Percentiles rank a stretch among this genome's conserved stretches.
Conservation (phyloP, 2,888 invertebrate genomes). For the Lasioglossum oenotherae region DNA sequence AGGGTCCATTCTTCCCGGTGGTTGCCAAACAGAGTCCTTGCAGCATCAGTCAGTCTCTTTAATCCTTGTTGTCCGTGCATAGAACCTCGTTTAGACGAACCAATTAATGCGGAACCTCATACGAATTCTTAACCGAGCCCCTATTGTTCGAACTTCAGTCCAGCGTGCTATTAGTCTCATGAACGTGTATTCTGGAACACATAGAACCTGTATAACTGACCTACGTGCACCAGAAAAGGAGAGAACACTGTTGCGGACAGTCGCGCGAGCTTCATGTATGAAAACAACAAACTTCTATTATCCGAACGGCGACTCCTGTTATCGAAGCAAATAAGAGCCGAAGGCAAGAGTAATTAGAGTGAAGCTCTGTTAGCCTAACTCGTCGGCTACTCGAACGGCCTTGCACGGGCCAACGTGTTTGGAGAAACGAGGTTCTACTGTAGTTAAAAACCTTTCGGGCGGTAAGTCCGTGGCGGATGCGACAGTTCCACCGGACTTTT, state of each 20-base stretch:
- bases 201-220: neutral
- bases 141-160: neutral
- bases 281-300: neutral
- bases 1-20: constrained; percentile 57
- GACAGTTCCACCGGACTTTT: constrained; percentile 36
- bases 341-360: neutral
- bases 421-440: neutral
- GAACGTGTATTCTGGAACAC: neutral
- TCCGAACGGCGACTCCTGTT: neutral
- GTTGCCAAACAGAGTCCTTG: constrained; percentile 50
- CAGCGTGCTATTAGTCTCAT: neutral
- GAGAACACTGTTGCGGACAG: neutral
- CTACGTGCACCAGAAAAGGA: neutral
- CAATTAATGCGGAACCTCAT: neutral
- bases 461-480: constrained; percentile 37
- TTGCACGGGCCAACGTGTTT: neutral
- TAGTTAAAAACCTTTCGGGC: constrained; percentile 62
- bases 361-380: neutral
- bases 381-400: neutral
- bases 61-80: constrained; percentile 57
- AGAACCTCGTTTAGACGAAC: neutral
- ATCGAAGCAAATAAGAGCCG: neutral
- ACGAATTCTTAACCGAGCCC: neutral
- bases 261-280: neutral
- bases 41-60: constrained; percentile 28